phyloP scores from a whole-genome alignment of 2,797 vertebrate species.

The Staurois parvus region DNA sequence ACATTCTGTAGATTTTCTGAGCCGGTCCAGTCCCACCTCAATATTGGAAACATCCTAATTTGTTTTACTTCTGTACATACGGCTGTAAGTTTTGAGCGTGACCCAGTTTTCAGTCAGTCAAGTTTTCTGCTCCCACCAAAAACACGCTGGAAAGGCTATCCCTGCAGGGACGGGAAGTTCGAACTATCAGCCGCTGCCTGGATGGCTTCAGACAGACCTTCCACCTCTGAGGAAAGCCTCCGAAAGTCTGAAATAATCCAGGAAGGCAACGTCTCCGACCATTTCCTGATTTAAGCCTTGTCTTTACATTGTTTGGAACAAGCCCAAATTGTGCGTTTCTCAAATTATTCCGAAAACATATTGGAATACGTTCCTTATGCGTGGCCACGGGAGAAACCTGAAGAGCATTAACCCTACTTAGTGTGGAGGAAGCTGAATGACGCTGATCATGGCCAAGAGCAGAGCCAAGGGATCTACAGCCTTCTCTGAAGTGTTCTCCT shows the following conservation, averaged over 20 bases:
- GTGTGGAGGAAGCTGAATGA: too few relatives aligned
- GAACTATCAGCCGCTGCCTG: not conserved
- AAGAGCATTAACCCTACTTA: constrained; percentile 32
- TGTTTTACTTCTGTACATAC: constrained; percentile 26
- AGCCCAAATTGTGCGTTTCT: constrained; percentile 47
- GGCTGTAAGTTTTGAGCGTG: constrained; percentile 21
- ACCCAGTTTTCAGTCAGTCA: constrained; percentile 29
- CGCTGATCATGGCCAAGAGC: too few relatives aligned
- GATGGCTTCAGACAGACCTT: constrained; percentile 12
- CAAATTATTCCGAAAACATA: constrained; percentile 60
- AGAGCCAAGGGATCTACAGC: too few relatives aligned
- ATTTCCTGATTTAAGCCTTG: constrained; percentile 51
- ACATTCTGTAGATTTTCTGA: not conserved
- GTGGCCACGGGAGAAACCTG: constrained; percentile 24
- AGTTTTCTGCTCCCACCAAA: not conserved
- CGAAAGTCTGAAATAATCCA: constrained; percentile 52
- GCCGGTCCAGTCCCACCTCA: not conserved
- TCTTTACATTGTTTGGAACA: constrained; percentile 52
- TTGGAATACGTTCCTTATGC: constrained; percentile 53
- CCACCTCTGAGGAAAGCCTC: constrained; percentile 33
- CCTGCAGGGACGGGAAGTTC: not conserved
- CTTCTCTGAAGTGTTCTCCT: too few relatives aligned
- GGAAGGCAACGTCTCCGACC: constrained; percentile 48
- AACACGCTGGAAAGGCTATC: not conserved
- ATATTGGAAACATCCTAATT: constrained; percentile 26